Base-by-base conservation (phyloP, 1,140 invertebrate genomes). In the Bombus difficillimus region DNA sequence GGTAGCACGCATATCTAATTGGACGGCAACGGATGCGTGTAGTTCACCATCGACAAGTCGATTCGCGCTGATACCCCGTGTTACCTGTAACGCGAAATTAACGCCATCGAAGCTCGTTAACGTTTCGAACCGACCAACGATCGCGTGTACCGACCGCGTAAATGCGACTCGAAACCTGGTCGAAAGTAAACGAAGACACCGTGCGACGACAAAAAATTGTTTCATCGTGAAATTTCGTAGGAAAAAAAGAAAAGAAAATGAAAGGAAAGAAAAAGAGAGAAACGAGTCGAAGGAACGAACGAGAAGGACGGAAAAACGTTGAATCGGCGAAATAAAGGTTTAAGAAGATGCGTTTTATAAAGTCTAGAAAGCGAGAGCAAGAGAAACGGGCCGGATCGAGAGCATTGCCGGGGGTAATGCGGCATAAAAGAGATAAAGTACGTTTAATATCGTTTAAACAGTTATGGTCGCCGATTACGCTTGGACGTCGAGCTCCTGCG, bases 1-100 rank as follows among this genome's bases (percentile, higher is more conserved):
- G 83, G 69, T 81, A 62, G 88, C 71, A 87, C 78, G 89, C 86
- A 68, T 87, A 89, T 83, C 86, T 90, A 90, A 90, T 90, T 87
- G 81, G 88, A 87, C 83, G 80, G 78, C 81, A 89, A 86, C 88
- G 81, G 69, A 89, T 76, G 68, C 57, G 85, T 73, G 83, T 85
- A 85, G 62, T 81, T 81, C 62, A 82, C 84, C 79, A 66, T 82
- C 69, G 47, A 86, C 80, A 82, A 76, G 37, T 75, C 72, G 80
- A 86, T 76, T 68, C 43, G 64, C 62, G 47, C 39, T 72, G 85
- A 76, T 86, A 76, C 32, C 25, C 59, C 64, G 75, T 78, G 82
- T 83, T 68, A 28, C 43, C 82, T 43, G 75, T 69, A 75, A 82
- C 83, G 80, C 43, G 80, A 81, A 76, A 76, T 86, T 83, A 86